phyloP scores from a whole-genome alignment of 2,797 vertebrate species.

The Zonotrichia albicollis region DNA sequence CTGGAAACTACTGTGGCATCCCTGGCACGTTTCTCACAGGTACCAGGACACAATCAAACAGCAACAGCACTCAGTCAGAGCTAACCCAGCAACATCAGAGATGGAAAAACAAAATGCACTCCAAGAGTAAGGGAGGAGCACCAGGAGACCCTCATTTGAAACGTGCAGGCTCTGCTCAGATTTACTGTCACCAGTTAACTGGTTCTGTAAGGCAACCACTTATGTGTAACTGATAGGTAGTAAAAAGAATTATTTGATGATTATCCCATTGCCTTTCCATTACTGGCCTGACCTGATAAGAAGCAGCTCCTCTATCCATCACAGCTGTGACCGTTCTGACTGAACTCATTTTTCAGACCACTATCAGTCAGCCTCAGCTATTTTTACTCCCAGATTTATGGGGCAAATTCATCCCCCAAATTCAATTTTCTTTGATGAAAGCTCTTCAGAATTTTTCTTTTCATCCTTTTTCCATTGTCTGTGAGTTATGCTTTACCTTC shows the following conservation, averaged over 20 bases:
- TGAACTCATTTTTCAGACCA: conserved; percentile 67
- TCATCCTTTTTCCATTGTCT: conserved; percentile 27
- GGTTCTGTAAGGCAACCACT: conserved; percentile 59
- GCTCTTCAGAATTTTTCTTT: conserved; percentile 25
- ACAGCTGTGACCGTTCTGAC: conserved; percentile 45
- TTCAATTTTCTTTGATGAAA: conserved; percentile 70
- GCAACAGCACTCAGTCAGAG: neutral
- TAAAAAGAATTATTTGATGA: conserved; percentile 69
- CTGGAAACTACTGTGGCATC: neutral
- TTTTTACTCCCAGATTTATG: conserved; percentile 72
- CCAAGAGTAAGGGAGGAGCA: neutral
- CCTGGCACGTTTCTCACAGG: neutral
- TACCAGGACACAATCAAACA: neutral
- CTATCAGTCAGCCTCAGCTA: conserved; percentile 63
- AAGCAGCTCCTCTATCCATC: conserved; percentile 60
- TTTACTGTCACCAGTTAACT: conserved; percentile 55
- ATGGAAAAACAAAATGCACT: neutral
- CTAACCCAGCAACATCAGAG: neutral
- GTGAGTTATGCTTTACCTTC: conserved; percentile 52
- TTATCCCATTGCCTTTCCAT: conserved; percentile 69
- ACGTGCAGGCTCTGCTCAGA: neutral
- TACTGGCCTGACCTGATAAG: conserved; percentile 68
- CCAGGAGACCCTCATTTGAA: neutral
- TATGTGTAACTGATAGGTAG: conserved; percentile 63
- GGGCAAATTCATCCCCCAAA: conserved; percentile 62